Evolutionary conservation across 2,888 invertebrate genomes (phyloP), one percentile per base, ranked within the genome.

Genomic region (Anarsia innoxiella): DNA sequence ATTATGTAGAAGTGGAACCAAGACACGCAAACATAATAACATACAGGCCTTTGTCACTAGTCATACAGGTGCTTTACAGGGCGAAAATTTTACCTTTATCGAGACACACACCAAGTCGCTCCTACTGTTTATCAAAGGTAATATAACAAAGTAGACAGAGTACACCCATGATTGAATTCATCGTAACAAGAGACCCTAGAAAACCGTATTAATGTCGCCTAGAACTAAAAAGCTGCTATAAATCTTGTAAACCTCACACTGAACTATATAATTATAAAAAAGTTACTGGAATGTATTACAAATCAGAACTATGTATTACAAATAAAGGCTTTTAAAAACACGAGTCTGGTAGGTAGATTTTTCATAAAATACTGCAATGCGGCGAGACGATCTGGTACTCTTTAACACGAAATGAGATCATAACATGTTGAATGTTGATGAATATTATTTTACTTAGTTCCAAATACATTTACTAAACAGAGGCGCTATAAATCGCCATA

Each of bases 361-460:
- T 46, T 52, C 45, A 56, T 62, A 59, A 59, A 66, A 65, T 61
- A 70, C 56, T 68, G 61, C 48, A 55, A 52, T 46, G 49, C 43
- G 48, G 53, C 49, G 56, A 59, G 51, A 59, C 49, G 56, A 41
- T 54, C 59, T 54, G 61, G 58, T 66, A 62, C 58, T 67, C 64
- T 72, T 68, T n/a, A n/a, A 66, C 56, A 67, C 64, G 71, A 71
- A 66, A 74, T 79, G 80, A 82, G 82, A 82, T 83, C 82, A 79
- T 69, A 59, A n/a, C n/a, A n/a, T n/a, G n/a, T n/a, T n/a, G n/a
- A n/a, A n/a, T 59, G 58, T 73, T 64, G 54, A 70, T 70, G 62
- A 66, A 73, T 61, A 52, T 58, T 60, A 66, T 53, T 56, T 61
- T 56, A 60, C 53, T 62, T 41, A 61, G 59, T 62, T 66, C 69